Base-by-base conservation (phyloP, 64 coral and sea anemone genomes). In the Porites lutea region DNA sequence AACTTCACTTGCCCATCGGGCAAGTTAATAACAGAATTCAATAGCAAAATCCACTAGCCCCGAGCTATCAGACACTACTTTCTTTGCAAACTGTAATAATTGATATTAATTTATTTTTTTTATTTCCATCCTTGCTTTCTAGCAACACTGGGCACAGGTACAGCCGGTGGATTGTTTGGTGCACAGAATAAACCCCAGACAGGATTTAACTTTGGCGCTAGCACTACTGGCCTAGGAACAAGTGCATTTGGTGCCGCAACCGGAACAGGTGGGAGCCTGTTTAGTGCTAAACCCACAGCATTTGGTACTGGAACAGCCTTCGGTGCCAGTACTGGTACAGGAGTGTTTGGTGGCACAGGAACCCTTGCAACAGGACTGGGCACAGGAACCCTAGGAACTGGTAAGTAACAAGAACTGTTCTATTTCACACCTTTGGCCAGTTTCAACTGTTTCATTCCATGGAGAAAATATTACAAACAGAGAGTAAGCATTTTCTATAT, bases 141-240 rank as follows among this genome's bases (percentile, higher is more conserved):
- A 20, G 54, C 86, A 19, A 49, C 79, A 15, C 68, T 95, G 64
- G 96, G 90, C 4, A 83, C 87, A 48, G 63, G 66, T 3, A 64
- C 72, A 27, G 75, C 87, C 21, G 82, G 90, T 37, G 47, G 90
- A 14, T 50, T 98, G 19, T 95, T 98, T 93, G 96, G 96, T 60
- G 16, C 69, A 91, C 74, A 52, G 70, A 95, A 90, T 57, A 87
- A 88, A 71, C 7, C 88, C 14, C 47, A 84, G 65, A 88, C 90
- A 76, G 93, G 90, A 50, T 98, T 98, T 72, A 92, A 88, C 78
- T 91, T 91, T 89, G 90, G 90, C 9, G 67, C 10, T 14, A 65
- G 16, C 19, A 27, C 77, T 65, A 59, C 72, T 10, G 95, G 95
- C 58, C 82, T 97, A 13, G 95, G 95, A 4, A 77, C 90, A 7